Percentiles rank a stretch among this genome's conserved stretches.
Evolutionary conservation across 2,113 vertebrate species (phyloP).

Genomic region (Gallinago paraguaiae): DNA sequence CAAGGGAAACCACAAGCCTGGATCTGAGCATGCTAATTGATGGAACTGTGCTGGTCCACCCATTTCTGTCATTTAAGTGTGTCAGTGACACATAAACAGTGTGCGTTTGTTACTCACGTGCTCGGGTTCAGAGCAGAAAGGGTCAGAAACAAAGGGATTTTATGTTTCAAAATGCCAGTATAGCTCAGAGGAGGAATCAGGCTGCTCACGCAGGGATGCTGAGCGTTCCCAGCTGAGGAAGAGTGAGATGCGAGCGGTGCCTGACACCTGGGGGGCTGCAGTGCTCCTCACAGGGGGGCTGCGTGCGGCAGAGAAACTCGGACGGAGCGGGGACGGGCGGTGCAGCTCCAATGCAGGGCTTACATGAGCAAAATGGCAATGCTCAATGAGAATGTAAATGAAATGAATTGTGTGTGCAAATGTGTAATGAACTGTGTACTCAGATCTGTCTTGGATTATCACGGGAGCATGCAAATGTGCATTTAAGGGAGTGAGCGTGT

Average conservation of each 20-base stretch:
- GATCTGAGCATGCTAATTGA: neutral
- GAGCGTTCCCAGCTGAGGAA: neutral
- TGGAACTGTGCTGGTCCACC: neutral
- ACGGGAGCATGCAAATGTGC: constrained; percentile 4
- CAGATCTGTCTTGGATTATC: constrained; percentile 35
- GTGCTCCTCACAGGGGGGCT: neutral
- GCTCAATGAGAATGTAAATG: constrained; percentile 45
- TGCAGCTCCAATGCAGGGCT: neutral
- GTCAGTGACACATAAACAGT: neutral
- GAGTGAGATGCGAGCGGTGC: neutral
- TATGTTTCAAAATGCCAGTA: neutral
- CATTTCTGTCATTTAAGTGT: neutral
- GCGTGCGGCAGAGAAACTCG: neutral
- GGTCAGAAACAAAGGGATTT: neutral
- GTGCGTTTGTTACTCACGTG: neutral
- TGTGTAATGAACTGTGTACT: constrained; percentile 50
- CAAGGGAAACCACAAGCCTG: neutral
- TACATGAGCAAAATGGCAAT: constrained; percentile 20
- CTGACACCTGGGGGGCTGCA: neutral
- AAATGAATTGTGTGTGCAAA: constrained; percentile 66
- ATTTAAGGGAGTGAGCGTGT: neutral
- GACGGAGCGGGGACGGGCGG: neutral
- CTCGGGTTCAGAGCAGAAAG: neutral
- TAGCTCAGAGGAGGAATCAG: neutral
- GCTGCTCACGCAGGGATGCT: neutral